Evolutionary conservation across 2,113 vertebrate species (phyloP).

Genomic region (Hemiprocne comata): DNA sequence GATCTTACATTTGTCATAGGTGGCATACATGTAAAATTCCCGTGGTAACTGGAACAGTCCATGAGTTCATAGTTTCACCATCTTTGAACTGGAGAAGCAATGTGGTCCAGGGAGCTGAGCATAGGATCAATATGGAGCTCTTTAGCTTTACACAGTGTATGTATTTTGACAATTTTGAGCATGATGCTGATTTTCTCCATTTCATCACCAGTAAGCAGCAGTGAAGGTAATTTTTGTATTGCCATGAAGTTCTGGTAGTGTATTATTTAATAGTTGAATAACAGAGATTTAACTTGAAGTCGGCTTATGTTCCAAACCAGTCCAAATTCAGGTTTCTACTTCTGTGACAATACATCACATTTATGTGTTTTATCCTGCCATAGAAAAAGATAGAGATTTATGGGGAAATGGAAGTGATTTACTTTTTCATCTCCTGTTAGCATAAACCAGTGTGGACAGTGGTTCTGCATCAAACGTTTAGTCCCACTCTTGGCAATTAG

Average conservation of each 20-base stretch:
- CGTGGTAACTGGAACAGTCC: background rate
- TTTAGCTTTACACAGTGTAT: background rate
- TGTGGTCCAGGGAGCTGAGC: background rate
- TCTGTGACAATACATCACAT: background rate
- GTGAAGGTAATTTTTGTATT: background rate
- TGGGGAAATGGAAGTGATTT: background rate
- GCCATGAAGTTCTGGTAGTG: background rate
- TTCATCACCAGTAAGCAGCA: background rate
- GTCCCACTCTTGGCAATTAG: background rate
- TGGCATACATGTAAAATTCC: background rate
- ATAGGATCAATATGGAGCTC: background rate
- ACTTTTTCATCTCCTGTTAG: background rate
- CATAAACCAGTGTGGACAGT: background rate
- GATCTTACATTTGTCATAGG: background rate
- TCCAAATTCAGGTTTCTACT: background rate
- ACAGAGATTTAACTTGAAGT: background rate
- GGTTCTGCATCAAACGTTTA: background rate
- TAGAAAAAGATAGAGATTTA: background rate
- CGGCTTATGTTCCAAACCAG: background rate
- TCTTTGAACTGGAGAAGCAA: background rate
- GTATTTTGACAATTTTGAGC: background rate
- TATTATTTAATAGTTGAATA: background rate
- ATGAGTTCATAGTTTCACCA: background rate
- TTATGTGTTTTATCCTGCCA: background rate
- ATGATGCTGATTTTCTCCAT: background rate